phyloP scores from a whole-genome alignment of 2,797 vertebrate species.

The Limnodromus scolopaceus region DNA sequence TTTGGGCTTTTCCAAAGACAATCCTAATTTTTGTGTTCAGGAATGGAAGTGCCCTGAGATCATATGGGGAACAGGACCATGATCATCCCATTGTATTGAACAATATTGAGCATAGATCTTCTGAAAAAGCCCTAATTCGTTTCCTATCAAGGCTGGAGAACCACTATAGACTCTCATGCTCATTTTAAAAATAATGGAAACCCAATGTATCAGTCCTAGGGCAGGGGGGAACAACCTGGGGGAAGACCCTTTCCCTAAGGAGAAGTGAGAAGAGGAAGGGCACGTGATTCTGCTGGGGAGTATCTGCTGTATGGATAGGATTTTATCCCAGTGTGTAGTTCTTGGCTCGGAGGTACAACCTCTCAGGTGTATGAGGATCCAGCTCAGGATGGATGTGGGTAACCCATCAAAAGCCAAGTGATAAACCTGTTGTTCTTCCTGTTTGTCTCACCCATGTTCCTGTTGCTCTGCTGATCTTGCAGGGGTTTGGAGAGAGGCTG shows the following conservation, averaged over 20 bases:
- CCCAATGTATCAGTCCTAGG: neutral
- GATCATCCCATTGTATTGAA: neutral
- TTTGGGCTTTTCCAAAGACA: neutral
- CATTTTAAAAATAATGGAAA: neutral
- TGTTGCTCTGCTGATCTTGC: neutral
- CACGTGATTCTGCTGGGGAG: neutral
- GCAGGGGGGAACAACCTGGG: neutral
- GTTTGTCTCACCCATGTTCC: neutral
- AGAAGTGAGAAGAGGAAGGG: neutral
- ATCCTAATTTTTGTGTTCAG: neutral
- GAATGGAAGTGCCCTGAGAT: neutral
- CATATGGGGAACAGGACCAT: neutral
- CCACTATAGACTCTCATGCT: neutral
- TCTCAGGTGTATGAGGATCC: accelerated
- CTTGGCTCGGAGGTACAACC: neutral
- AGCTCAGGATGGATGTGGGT: neutral
- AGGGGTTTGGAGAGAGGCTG: neutral
- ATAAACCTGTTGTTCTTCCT: neutral
- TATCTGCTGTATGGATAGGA: neutral
- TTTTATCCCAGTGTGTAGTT: neutral
- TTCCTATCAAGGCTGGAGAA: neutral
- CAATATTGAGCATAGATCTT: neutral
- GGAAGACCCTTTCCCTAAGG: neutral
- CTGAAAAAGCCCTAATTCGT: neutral
- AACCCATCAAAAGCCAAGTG: neutral